phyloP scores from a whole-genome alignment of 2,113 vertebrate genomes.

The Colius striatus region DNA sequence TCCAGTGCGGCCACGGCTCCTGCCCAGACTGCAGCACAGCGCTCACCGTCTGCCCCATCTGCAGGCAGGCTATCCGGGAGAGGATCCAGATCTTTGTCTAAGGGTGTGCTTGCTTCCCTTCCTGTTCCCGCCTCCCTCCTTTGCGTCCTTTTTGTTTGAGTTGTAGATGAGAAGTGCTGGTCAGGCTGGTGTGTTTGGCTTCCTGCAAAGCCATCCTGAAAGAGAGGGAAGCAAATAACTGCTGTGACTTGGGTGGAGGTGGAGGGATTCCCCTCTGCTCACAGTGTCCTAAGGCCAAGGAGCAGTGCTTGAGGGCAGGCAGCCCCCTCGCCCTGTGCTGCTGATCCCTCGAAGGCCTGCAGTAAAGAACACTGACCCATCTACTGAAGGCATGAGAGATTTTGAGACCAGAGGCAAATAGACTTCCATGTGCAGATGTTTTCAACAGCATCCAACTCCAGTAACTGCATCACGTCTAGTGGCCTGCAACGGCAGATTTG shows the following conservation, averaged over 20 bases:
- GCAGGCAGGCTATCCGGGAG: constrained; percentile 94
- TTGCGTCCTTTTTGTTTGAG: not conserved
- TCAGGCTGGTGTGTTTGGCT: not conserved
- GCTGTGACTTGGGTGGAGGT: not conserved
- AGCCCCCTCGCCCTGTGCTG: not conserved
- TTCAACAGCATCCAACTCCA: not conserved
- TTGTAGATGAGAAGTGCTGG: not conserved
- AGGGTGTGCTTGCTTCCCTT: not conserved
- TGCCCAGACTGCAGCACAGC: constrained; percentile 92
- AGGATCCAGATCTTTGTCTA: constrained; percentile 94
- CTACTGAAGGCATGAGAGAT: not conserved
- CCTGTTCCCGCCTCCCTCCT: not conserved
- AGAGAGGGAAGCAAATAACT: not conserved
- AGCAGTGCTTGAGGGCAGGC: not conserved
- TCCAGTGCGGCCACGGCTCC: constrained; percentile 96
- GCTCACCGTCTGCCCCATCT: constrained; percentile 94
- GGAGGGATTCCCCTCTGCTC: not conserved
- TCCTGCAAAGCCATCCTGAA: not conserved
- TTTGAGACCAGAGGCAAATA: not conserved
- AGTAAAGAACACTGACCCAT: not conserved
- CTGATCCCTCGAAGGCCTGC: not conserved
- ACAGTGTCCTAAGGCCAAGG: rapidly evolving
- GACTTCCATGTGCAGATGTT: not conserved
- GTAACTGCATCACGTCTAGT: not conserved
- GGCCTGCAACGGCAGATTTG: not conserved